Evolutionary conservation across 2,888 invertebrate genomes (phyloP), one percentile per base, ranked within the genome.

Genomic region (Pristionchus exspectatus): DNA sequence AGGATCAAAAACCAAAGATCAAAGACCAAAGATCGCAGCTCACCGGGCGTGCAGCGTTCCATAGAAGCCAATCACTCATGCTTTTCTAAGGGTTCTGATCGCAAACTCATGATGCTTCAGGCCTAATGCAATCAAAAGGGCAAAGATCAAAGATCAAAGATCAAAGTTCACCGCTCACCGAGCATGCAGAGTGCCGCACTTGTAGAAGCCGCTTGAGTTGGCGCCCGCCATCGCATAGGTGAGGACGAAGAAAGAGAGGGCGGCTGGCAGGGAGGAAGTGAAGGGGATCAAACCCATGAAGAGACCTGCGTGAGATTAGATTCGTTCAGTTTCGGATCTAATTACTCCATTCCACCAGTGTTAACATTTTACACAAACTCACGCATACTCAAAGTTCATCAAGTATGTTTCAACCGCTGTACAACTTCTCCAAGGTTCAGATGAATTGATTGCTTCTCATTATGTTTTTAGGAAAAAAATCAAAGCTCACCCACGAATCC

Each of bases 131-230:
- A 7, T 87, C 30, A 33, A 38, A 44, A 24, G 16, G 18, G 30
- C 27, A 50, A 50, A 50, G 12, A 50, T 50, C 44, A 50, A 50
- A 50, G 44, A 50, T 12, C 44, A 50, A 50, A 7, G 44, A 44
- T 44, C 44, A 44, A 44, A 44, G 44, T 5, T 44, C 44, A 44
- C 44, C 3, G 1, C 9, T n/a, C 16, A 92, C 93, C 93, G 90
- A 44, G 92, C 89, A 77, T 93, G 91, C 38, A 93, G 89, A 0
- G 93, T 92, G 50, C 92, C 93, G 86, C 93, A 93, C 87, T 93
- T 93, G 88, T 93, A 93, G 89, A 93, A 93, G 33, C 93, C 93
- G 16, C 93, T 93, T 69, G 93, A 92, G 88, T 93, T 93, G 50
- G 92, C 86, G 0, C 92, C 92, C 12, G 91, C 81, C 38, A 90